Evolutionary conservation across 2,797 vertebrate species (phyloP).

Genomic region (Ceyx erithaca): DNA sequence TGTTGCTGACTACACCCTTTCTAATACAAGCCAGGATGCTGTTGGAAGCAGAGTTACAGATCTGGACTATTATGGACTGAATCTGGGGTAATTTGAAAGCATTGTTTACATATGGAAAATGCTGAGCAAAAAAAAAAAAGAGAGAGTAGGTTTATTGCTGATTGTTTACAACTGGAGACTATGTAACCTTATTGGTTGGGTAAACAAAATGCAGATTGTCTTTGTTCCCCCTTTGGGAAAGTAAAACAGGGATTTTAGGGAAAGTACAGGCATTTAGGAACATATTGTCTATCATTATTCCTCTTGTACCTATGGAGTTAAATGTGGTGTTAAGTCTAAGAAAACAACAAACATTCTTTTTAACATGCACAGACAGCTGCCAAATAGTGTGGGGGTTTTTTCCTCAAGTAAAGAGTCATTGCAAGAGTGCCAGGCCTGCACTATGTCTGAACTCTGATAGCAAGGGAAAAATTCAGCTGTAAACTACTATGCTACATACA

Average conservation of each 20-base stretch:
- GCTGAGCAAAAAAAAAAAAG: neutral
- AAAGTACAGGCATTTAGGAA: neutral
- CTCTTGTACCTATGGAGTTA: neutral
- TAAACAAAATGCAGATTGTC: neutral
- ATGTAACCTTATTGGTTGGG: neutral
- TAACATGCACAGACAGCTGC: neutral
- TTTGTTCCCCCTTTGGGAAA: neutral
- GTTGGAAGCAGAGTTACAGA: neutral
- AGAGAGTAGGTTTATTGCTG: neutral
- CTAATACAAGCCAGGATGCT: neutral
- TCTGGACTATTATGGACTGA: neutral
- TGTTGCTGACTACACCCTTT: neutral
- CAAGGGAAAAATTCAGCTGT: neutral
- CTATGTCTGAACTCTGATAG: neutral
- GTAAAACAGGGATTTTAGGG: neutral
- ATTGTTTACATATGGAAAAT: neutral
- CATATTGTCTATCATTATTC: neutral
- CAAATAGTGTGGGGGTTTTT: neutral
- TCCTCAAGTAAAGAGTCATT: neutral
- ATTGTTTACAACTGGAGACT: neutral
- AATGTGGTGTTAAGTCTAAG: neutral
- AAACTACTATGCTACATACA: neutral
- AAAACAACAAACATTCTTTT: neutral
- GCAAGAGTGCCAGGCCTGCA: neutral
- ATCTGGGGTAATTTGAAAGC: neutral